Conservation (phyloP, 2,797 vertebrate genomes). For the Emys orbicularis region DNA sequence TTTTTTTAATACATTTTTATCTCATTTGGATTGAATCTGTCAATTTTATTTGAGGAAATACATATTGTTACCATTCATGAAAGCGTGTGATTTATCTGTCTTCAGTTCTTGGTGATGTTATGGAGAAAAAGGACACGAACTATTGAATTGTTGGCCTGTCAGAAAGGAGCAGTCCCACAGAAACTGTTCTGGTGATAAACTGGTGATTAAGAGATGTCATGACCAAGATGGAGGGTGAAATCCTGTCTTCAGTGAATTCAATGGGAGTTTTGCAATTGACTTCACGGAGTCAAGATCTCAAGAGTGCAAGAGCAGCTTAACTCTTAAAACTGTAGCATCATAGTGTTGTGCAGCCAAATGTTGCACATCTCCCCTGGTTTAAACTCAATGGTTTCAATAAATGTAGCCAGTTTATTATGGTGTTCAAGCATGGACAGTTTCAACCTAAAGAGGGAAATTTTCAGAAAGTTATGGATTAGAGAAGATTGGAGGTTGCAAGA, state of each 20-base stretch:
- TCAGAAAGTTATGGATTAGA: background rate
- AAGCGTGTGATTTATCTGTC: background rate
- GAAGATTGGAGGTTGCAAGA: background rate
- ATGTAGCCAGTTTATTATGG: slow-evolving; percentile 49
- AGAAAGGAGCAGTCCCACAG: slow-evolving; percentile 8
- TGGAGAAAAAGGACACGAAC: slow-evolving; percentile 26
- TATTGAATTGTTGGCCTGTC: slow-evolving; percentile 39
- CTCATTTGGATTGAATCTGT: background rate
- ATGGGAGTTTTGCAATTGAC: slow-evolving; percentile 37
- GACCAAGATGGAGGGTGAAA: slow-evolving; percentile 44
- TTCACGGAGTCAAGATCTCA: background rate
- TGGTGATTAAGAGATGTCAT: slow-evolving; percentile 54
- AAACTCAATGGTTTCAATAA: background rate
- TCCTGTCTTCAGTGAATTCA: slow-evolving; percentile 26
- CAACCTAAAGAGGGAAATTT: slow-evolving; percentile 15
- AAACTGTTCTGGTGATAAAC: slow-evolving; percentile 42
- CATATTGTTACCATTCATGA: slow-evolving; percentile 15
- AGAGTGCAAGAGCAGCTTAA: slow-evolving; percentile 41
- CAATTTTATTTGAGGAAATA: slow-evolving; percentile 2
- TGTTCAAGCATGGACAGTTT: slow-evolving; percentile 44
- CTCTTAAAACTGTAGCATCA: slow-evolving; percentile 25
- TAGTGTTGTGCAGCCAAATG: slow-evolving; percentile 5
- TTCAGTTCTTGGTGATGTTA: slow-evolving; percentile 7
- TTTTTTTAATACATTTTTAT: background rate
- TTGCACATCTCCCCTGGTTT: slow-evolving; percentile 34